Evolutionary conservation across 23 tunicate genomes (phyloP), one percentile per base, ranked within the genome.

Genomic region (Styela clava): DNA sequence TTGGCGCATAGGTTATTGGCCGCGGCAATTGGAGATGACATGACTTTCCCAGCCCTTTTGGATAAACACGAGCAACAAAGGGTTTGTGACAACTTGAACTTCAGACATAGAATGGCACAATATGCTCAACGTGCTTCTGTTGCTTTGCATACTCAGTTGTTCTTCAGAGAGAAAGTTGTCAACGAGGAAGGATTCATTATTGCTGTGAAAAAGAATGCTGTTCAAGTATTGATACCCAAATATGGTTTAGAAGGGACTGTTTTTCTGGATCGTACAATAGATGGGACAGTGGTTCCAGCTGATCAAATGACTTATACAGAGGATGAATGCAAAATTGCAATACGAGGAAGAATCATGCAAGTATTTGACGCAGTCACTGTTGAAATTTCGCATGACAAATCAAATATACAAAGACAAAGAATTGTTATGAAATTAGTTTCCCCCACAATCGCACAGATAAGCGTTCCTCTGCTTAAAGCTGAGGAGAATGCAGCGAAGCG

Each of bases 211-310:
- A 88, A 94, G 78, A 94, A 94, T 33, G 98, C 98, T 3, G 62
- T 94, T 31, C 81, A 76, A 52, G 98, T 94, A 22, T 62, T 94
- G 69, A 94, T 94, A 30, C 91, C 95, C 27, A 85, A 94, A 62
- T 94, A 85, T 79, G 98, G 98, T 2, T 35, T 94, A 32, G 98
- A 94, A 74, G 98, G 98, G 33, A 94, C 98, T 24, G 91, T 94
- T 31, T 94, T 94, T 79, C 52, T 94, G 63, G 95, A 94, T 69
- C 84, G 89, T 22, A 77, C 73, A 73, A 37, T 7, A 30, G 85
- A 83, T 28, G 93, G 89, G 1, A 79, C 85, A 56, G 31, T 2
- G 16, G 74, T 85, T 18, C 28, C 52, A 22, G 30, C 78, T 2
- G 37, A 28, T 36, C 27, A 86, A 31, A 51, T 89, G 22, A 64